Conservation (phyloP, 2,797 vertebrate species). For the Smutsia gigantea region DNA sequence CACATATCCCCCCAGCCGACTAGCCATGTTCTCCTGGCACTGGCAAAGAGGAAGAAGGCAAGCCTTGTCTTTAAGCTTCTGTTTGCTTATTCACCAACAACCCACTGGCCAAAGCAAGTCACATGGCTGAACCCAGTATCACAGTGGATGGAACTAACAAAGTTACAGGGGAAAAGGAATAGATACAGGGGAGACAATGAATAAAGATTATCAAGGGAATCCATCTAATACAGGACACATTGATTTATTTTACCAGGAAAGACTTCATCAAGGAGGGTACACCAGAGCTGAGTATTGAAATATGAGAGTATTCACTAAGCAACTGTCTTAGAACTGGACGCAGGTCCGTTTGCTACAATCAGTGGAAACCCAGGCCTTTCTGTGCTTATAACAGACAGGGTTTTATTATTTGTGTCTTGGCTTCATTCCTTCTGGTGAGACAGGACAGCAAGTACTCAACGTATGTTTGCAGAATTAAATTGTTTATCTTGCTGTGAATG, state of each 20-base stretch:
- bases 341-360: slow-evolving; percentile 24
- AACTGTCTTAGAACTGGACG: slow-evolving; percentile 55
- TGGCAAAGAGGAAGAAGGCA: neutral
- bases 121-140: neutral
- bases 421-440: slow-evolving; percentile 60
- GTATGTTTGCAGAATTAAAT: slow-evolving; percentile 61
- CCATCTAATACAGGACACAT: neutral
- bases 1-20: neutral
- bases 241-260: slow-evolving; percentile 40
- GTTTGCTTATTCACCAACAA: slow-evolving; percentile 32
- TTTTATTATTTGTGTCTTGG: slow-evolving; percentile 64
- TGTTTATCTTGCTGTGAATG: slow-evolving; percentile 52
- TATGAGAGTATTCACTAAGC: slow-evolving; percentile 30
- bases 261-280: slow-evolving; percentile 30
- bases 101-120: slow-evolving; percentile 4
- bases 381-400: slow-evolving; percentile 42
- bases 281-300: slow-evolving; percentile 27
- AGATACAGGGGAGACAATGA: neutral
- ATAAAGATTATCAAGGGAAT: slow-evolving; percentile 24
- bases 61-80: neutral
- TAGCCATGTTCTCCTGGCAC: slow-evolving; percentile 9
- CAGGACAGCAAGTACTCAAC: slow-evolving; percentile 43
- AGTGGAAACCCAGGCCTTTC: slow-evolving; percentile 28
- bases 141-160: slow-evolving; percentile 25
- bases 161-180: neutral